Conservation (phyloP, 2,888 invertebrate species). For the Amphipyra berbera region DNA sequence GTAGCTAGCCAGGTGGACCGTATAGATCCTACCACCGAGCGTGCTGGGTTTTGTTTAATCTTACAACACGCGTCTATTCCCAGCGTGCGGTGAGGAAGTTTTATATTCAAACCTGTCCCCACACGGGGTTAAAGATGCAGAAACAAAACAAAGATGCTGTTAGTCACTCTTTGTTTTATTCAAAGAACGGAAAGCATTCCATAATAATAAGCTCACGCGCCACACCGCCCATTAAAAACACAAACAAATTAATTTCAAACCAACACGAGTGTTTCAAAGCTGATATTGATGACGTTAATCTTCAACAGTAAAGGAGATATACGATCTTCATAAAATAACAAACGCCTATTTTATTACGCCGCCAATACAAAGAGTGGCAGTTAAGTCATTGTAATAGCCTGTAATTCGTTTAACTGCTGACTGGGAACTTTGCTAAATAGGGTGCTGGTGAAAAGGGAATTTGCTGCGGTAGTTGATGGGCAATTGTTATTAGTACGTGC, state of each 20-base stretch:
- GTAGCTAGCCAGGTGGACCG: no score
- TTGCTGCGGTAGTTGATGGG: slow-evolving; percentile 16
- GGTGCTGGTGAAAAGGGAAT: slow-evolving; percentile 26
- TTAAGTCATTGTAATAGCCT: slow-evolving; percentile 71
- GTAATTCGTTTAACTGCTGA: slow-evolving; percentile 66
- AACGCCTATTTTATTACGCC: slow-evolving; percentile 76
- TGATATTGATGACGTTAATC: slow-evolving; percentile 68
- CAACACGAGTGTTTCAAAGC: slow-evolving; percentile 51
- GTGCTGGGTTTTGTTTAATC: no score
- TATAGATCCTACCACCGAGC: no score
- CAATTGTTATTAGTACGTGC: slow-evolving; percentile 10
- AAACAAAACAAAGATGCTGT: no score
- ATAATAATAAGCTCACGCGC: background rate
- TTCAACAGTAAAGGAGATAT: slow-evolving; percentile 71
- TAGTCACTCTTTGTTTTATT: no score
- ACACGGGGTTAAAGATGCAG: no score
- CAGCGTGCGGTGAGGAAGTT: no score
- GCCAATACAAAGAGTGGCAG: slow-evolving; percentile 73
- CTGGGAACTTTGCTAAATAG: slow-evolving; percentile 51
- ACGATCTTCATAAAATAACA: slow-evolving; percentile 77
- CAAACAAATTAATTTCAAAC: slow-evolving; percentile 57
- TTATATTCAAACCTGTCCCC: no score
- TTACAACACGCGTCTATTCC: no score
- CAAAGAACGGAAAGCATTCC: no score
- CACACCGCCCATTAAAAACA: slow-evolving; percentile 2